Evolutionary conservation across 1,140 invertebrate species (phyloP), one percentile per base, ranked within the genome.

Genomic region (Heliothis subflexa): DNA sequence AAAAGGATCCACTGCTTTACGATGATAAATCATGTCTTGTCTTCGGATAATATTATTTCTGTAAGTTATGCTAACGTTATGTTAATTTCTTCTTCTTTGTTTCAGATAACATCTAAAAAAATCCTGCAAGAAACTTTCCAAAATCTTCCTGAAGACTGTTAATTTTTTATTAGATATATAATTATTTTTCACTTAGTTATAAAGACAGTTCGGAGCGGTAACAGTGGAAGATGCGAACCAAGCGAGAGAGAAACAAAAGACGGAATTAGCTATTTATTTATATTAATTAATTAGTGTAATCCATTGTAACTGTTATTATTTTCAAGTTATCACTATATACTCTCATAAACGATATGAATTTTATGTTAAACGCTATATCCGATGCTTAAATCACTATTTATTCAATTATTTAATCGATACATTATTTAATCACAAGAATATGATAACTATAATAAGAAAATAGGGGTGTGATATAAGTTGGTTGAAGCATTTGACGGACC

Each of bases 181-280:
- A 54, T 83, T 81, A 83, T 79, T 86, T 86, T 87, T 90, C 83
- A 84, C 84, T 87, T 92, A 86, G 86, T 84, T 47, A 78, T 89
- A 91, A 85, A 82, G 83, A 86, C 83, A 81, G 80, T 84, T 86
- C 66, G 81, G 83, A 54, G 73, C 68, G 78, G 83, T 83, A 73
- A 83, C 70, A 85, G 83, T 81, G 82, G 82, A 92, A 85, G 82
- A 94, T 92, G 91, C 88, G 91, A 92, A 94, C 80, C 80, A 57
- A 81, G 80, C 78, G 93, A 94, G 93, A 94, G 92, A 94, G 93
- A 94, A 91, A 85, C 75, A 93, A 92, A 94, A 94, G 93, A 94
- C 93, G 88, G 90, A 93, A 89, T 78, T 90, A 91, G 88, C 87
- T 89, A 92, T 91, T 91, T 94, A 93, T 93, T 92, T 89, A 86